phyloP scores from a whole-genome alignment of 2,888 invertebrate genomes.

The Lampropteryx suffumata region DNA sequence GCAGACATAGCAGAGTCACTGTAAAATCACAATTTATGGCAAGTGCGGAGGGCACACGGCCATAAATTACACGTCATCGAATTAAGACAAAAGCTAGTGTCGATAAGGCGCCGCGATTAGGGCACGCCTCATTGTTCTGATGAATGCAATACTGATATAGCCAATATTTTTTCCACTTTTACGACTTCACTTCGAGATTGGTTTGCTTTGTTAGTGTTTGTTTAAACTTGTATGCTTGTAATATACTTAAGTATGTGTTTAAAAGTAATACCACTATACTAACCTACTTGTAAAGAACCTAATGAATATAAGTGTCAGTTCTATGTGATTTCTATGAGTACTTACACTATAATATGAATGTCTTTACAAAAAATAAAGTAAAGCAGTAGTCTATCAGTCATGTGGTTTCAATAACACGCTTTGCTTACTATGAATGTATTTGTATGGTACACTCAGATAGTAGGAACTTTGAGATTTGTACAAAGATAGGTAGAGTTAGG shows the following conservation, averaged over 20 bases:
- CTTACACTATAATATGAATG: too few relatives aligned
- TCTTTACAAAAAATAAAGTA: too few relatives aligned
- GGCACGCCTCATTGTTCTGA: slow-evolving; percentile 69
- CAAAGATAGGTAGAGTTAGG: too few relatives aligned
- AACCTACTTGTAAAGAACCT: too few relatives aligned
- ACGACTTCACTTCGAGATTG: slow-evolving; percentile 64
- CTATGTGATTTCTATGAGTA: too few relatives aligned
- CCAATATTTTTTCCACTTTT: slow-evolving; percentile 69
- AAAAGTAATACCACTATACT: too few relatives aligned
- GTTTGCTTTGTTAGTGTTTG: slow-evolving; percentile 39
- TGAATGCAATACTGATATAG: slow-evolving; percentile 64
- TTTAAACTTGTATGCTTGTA: slow-evolving; percentile 28
- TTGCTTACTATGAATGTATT: too few relatives aligned
- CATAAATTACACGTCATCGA: slow-evolving; percentile 74
- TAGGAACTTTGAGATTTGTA: too few relatives aligned
- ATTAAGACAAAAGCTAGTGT: slow-evolving; percentile 77
- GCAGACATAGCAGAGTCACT: slow-evolving; percentile 53
- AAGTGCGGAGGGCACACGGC: slow-evolving; percentile 55
- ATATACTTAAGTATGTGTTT: slow-evolving; percentile 13
- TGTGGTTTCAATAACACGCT: too few relatives aligned
- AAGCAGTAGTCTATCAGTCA: too few relatives aligned
- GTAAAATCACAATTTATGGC: slow-evolving; percentile 77
- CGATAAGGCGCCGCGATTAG: slow-evolving; percentile 70
- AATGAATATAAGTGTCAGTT: too few relatives aligned
- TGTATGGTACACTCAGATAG: too few relatives aligned